Percentiles rank a stretch among this genome's conserved stretches.
Evolutionary conservation across 2,888 invertebrate genomes (phyloP).

Genomic region (Drosophila robusta): DNA sequence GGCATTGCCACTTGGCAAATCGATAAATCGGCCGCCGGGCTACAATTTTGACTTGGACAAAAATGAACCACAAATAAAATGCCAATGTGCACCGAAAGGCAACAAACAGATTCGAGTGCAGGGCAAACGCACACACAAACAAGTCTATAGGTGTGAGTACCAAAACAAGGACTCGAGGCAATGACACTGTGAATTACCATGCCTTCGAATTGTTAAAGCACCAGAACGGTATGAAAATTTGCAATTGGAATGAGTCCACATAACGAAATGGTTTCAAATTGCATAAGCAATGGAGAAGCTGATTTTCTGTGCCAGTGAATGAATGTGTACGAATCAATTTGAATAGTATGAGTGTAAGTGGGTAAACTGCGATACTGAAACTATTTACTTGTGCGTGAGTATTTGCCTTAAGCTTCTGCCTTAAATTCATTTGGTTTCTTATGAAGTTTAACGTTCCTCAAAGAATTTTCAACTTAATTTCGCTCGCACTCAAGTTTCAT

Average conservation of each 20-base stretch:
- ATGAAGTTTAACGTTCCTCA: no score
- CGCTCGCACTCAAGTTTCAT: no score
- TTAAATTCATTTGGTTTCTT: neutral
- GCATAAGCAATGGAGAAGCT: slow-evolving; percentile 33
- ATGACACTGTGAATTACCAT: slow-evolving; percentile 12
- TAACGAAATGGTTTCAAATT: slow-evolving; percentile 15
- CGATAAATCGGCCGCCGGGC: slow-evolving; percentile 39
- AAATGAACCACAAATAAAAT: slow-evolving; percentile 41
- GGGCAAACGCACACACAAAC: neutral
- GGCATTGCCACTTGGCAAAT: slow-evolving; percentile 39
- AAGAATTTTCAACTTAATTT: neutral
- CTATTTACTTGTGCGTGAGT: slow-evolving; percentile 11
- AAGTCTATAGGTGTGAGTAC: neutral
- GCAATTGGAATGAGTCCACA: slow-evolving; percentile 29
- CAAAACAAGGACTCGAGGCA: slow-evolving; percentile 10
- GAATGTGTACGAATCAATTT: slow-evolving; percentile 13
- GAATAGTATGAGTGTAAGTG: neutral
- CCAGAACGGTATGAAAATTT: slow-evolving; percentile 26
- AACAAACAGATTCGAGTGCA: slow-evolving; percentile 2
- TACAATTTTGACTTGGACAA: slow-evolving; percentile 16
- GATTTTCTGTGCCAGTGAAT: neutral
- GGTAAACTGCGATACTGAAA: neutral
- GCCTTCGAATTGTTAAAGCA: neutral
- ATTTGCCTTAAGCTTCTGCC: neutral
- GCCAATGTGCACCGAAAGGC: slow-evolving; percentile 16